Evolutionary conservation across 2,797 vertebrate genomes (phyloP), one percentile per base, ranked within the genome.

Genomic region (Margarornis squamiger): DNA sequence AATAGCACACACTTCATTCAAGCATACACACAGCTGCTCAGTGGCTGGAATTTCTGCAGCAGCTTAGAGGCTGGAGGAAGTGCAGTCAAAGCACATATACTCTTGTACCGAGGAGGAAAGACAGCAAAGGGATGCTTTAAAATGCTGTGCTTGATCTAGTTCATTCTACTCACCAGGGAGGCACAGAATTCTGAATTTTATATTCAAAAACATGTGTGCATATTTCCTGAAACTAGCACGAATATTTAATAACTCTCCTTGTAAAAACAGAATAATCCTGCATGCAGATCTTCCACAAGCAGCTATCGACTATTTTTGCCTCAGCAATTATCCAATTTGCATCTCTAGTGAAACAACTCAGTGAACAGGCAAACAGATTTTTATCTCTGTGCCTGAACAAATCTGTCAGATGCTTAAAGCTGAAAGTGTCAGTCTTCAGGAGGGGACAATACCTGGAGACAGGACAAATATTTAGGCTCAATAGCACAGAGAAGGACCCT

Each of bases 1-100:
- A 92, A 73, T 9, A 88, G 72, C 65, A 74, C 63, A 63, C 26
- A 3, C 82, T 96, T 88, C 78, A 87, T 38, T 77, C 73, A 88
- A 82, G 88, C 88, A 80, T 16, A 39, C 70, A 88, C 4, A 0
- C 93, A 95, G 92, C 93, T 93, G 92, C 92, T 94, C 84, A 74
- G 90, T 9, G 65, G 74, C 90, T 94, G 94, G 63, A 79, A 93
- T 73, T 73, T 70, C 71, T 88, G 77, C 67, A 77, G 83, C 3
- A 5, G 59, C 66, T 93, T 12, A 13, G 6, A 86, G 91, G 71
- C 65, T 65, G 7, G 9, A 76, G 75, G 65, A 95, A 93, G 36
- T 11, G 36, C 61, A 94, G 55, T 76, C 68, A 93, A 41, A 86
- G 76, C 74, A 91, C 38, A 92, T 63, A 11, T 2, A 51, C 34